Evolutionary conservation across 2,888 invertebrate genomes (phyloP).

Genomic region (Phengaris arion): DNA sequence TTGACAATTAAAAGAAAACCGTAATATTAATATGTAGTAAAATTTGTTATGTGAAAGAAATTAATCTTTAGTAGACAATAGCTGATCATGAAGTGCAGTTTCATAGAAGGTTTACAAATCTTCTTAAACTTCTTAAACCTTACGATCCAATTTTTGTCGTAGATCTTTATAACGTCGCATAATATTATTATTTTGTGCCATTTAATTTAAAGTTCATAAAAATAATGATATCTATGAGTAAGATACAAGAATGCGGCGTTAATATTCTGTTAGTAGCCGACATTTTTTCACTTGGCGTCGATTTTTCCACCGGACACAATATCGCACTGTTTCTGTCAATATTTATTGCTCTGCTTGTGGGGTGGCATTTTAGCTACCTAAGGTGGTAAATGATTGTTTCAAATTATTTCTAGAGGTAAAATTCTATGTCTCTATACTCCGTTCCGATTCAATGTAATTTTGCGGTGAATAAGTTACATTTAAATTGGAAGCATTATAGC

Average conservation of each 20-base stretch:
- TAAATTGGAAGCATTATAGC: too few species aligned
- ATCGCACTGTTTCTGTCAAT: conserved; percentile 3
- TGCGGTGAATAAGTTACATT: too few species aligned
- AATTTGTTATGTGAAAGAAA: neutral
- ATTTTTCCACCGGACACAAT: neutral
- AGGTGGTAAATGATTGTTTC: neutral
- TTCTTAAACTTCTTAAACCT: neutral
- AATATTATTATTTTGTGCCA: neutral
- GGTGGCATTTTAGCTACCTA: neutral
- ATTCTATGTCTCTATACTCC: too few species aligned
- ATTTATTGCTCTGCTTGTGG: neutral
- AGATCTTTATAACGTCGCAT: neutral
- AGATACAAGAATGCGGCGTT: too few species aligned
- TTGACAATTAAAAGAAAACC: neutral
- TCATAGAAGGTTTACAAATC: neutral
- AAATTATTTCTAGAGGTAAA: neutral
- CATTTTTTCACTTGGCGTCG: neutral
- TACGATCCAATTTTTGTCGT: neutral
- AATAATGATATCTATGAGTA: too few species aligned
- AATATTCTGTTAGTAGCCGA: neutral
- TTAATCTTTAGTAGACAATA: neutral
- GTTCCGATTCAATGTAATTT: too few species aligned
- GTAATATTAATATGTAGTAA: neutral
- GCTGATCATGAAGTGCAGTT: too few species aligned
- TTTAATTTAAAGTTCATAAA: too few species aligned